Evolutionary conservation across 2,113 vertebrate genomes (phyloP), one percentile per base, ranked within the genome.

Genomic region (Neolamprologus falcicula): DNA sequence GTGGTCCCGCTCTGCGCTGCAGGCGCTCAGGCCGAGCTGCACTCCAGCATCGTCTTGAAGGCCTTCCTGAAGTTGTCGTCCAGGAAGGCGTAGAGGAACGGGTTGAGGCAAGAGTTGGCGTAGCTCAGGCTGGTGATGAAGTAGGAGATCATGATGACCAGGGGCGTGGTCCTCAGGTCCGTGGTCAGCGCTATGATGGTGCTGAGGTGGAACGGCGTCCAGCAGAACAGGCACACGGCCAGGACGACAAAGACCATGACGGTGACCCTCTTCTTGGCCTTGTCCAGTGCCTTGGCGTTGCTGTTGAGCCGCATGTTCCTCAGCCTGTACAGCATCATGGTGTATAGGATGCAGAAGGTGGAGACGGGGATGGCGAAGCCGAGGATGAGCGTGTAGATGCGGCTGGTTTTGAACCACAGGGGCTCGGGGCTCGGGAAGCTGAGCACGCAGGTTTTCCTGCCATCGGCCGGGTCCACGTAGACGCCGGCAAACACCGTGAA

Each of bases 91-190:
- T 98, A 98, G 31, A 99, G 90, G 89, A 98, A 98, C 0, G 98
- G 97, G 84, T 98, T 98, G 86, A 98, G 91, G 88, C 98, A 98
- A 1, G 98, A 98, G 82, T 98, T 98, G 90, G 98, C 97, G 2
- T 98, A 99, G 95, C 98, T 98, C 17, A 99, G 95, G 90, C 98
- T 98, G 89, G 97, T 98, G 87, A 98, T 98, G 89, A 97, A 97
- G 61, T 98, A 98, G 73, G 98, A 98, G 89, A 98, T 96, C 3
- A 97, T 95, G 2, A 98, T 97, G 66, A 99, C 95, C 47, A 97
- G 85, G 1, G 98, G 96, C 1, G 97, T 98, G 87, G 97, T 97
- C 19, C 95, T 96, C 88, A 98, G 94, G 93, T 99, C 98, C 1
- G 97, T 97, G 33, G 97, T 97, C 90, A 98, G 94, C 11, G 97